Percentiles rank a stretch among this genome's conserved stretches.
Conservation (phyloP, 2,797 vertebrate genomes). For the Luscinia luscinia region DNA sequence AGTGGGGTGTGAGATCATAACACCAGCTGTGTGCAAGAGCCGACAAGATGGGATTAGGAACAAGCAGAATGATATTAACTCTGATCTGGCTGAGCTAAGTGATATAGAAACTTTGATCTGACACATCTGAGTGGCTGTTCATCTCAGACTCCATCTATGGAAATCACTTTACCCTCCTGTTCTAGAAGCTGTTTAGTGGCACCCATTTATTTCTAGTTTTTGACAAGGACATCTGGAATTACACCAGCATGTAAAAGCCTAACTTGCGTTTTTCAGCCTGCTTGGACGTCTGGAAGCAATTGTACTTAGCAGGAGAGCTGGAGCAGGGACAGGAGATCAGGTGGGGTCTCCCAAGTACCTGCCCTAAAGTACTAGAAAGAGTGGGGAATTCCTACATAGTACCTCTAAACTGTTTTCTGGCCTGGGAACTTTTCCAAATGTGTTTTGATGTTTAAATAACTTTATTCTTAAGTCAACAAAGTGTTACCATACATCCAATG, state of each 20-base stretch:
- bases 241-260: neutral
- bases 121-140: neutral
- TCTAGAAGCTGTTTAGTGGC: neutral
- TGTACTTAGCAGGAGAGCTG: neutral
- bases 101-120: neutral
- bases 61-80: too few species aligned
- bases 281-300: neutral
- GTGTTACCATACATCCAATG: neutral
- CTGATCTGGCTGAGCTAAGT: too few species aligned
- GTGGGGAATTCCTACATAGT: neutral
- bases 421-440: neutral
- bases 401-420: neutral
- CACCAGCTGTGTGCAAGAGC: too few species aligned
- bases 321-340: neutral
- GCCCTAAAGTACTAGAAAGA: neutral
- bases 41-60: too few species aligned
- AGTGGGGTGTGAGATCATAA: too few species aligned
- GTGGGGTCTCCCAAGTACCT: neutral
- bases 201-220: neutral
- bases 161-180: neutral
- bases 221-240: neutral
- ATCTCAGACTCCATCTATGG: neutral
- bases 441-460: neutral
- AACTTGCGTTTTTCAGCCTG: neutral
- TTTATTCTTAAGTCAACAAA: neutral